These are phyloP conservation scores for Lucilia sericata DNA, from an alignment of 1,140 invertebrate species.

Conservation along the genomic window DNA sequence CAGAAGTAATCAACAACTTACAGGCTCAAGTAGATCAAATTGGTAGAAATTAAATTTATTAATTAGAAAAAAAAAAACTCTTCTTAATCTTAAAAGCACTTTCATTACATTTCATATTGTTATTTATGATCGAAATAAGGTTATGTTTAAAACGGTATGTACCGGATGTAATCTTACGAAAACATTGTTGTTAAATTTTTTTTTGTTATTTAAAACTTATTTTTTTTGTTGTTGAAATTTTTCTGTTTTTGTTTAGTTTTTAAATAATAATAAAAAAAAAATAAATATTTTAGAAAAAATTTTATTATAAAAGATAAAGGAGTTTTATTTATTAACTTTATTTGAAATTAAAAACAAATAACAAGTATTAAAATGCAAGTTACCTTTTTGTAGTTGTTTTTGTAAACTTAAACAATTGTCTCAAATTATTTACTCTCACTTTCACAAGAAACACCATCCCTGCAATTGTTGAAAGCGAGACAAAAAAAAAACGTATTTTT, in stretches of 20 bases:
- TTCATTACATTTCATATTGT: slow-evolving; percentile 13
- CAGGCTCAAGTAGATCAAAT: slow-evolving; percentile 85
- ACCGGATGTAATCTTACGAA: background rate
- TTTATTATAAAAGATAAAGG: background rate
- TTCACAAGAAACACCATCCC: background rate
- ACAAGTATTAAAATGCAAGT: background rate
- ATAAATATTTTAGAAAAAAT: background rate
- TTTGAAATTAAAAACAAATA: background rate
- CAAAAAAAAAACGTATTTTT: background rate
- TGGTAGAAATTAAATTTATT: slow-evolving; percentile 72
- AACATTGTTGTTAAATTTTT: slow-evolving; percentile 12
- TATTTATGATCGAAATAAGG: slow-evolving; percentile 5
- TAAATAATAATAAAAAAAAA: background rate
- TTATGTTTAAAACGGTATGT: background rate
- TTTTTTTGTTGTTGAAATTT: background rate
- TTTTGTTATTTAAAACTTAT: background rate
- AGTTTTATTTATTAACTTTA: background rate
- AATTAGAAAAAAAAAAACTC: no score
- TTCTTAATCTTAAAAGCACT: slow-evolving; percentile 34
- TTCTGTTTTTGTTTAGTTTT: background rate
- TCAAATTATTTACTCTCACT: background rate
- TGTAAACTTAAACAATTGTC: background rate
- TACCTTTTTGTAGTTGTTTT: background rate
- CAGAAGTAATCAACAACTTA: slow-evolving; percentile 88
- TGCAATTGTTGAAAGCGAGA: background rate